Base-by-base conservation (phyloP, 53 echinoderm and acorn worm species). In the Mesocentrotus franciscanus region DNA sequence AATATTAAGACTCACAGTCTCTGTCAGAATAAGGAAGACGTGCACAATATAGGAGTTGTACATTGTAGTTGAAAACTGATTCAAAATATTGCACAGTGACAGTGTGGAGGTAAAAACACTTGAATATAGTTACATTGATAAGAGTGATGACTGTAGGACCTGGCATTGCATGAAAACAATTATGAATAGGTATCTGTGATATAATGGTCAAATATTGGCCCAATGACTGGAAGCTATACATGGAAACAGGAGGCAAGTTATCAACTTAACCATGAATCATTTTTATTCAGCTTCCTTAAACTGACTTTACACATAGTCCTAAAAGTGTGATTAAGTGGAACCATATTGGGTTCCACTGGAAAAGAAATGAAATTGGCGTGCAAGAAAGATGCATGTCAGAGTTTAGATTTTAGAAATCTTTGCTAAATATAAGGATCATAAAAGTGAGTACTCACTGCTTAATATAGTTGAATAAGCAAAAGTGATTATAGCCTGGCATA, bases 211-310 rank as follows among this genome's bases (percentile, higher is more conserved):
- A n/a, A 9, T 57, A 22, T 29, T 13, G 55, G 4, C 58, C 56
- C 0, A 24, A 9, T 57, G 26, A 27, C 58, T 56, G 59, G 59
- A 56, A 58, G 29, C 27, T 22, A 84, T 36, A 49, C 8, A 18
- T 42, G 8, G 87, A 57, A 58, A 57, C 87, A 87, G 87, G 87
- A 87, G 87, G 58, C 58, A 58, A 58, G 12, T 87, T 87, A 87
- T 58, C 87, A 87, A 56, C 87, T 9, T n/a, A 87, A 59, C 15
- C 29, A 59, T 87, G 87, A 87, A 58, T 87, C 87, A 87, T 14
- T n/a, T 26, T 58, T 57, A n/a, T 15, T 57, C 87, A 87, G 14
- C 58, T 87, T 87, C 58, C 87, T 58, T 20, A 49, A 42, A 15
- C 39, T 55, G 24, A 42, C 56, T 57, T 87, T 29, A 75, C n/a